A percentile compares a stretch with the other conserved stretches of the same genome.
Conservation (phyloP, 2,888 invertebrate species). For the Drosophila nigricruria region DNA sequence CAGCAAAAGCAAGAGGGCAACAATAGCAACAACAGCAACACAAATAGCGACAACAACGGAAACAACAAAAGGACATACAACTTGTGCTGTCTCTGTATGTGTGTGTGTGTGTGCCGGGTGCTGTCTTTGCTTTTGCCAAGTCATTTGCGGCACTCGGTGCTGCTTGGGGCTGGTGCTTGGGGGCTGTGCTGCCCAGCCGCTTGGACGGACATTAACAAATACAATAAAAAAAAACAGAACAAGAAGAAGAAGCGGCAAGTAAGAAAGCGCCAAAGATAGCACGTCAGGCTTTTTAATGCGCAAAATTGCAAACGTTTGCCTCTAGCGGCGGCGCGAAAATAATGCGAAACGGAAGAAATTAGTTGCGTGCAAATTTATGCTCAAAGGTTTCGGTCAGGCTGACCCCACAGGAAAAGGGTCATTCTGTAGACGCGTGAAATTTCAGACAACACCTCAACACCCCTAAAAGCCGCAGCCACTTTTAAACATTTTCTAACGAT, state of each 20-base stretch:
- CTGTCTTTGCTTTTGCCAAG: constrained; percentile 69
- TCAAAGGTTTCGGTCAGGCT: constrained; percentile 51
- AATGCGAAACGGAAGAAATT: constrained; percentile 82
- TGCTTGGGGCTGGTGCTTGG: constrained; percentile 25
- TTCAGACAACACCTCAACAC: constrained; percentile 41
- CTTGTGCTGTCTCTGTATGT: constrained; percentile 50
- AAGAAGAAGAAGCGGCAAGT: not conserved
- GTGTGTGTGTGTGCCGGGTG: constrained; percentile 43
- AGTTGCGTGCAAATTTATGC: constrained; percentile 82
- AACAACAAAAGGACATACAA: constrained; percentile 78
- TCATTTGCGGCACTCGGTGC: constrained; percentile 73
- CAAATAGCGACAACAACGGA: constrained; percentile 62
- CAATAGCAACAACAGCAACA: constrained; percentile 46
- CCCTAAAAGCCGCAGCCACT: constrained; percentile 40
- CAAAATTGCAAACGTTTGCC: constrained; percentile 79
- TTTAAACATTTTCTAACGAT: constrained; percentile 45
- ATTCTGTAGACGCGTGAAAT: constrained; percentile 78
- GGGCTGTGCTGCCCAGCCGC: constrained; percentile 26
- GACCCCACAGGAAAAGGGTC: constrained; percentile 76
- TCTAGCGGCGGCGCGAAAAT: constrained; percentile 67
- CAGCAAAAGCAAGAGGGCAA: constrained; percentile 52
- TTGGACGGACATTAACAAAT: constrained; percentile 75
- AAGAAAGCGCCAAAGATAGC: constrained; percentile 79
- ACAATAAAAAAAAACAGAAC: constrained; percentile 70
- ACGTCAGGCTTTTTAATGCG: constrained; percentile 80